These are phyloP conservation scores for Nephrotoma flavescens DNA, from an alignment of 2,888 invertebrate species.

Conservation along the genomic window DNA sequence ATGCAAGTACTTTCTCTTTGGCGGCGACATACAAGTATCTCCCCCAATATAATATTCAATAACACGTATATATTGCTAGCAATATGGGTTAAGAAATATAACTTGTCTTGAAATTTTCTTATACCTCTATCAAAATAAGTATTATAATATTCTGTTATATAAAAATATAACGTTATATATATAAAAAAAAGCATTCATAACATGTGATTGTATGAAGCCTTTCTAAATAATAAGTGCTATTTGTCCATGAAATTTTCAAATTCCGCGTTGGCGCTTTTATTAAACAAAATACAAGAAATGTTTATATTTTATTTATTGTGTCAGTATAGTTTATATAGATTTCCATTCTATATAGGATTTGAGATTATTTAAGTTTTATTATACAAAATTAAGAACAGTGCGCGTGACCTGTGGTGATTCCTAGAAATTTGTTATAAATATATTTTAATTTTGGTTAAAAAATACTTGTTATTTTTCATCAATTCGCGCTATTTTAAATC, in stretches of 20 bases:
- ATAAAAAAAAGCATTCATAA: neutral
- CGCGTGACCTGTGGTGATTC: too few relatives aligned
- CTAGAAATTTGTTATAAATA: too few relatives aligned
- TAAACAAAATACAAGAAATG: neutral
- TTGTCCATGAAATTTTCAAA: constrained; percentile 3
- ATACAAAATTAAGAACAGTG: neutral
- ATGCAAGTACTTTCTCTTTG: neutral
- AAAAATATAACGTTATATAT: neutral
- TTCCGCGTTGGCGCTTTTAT: constrained; percentile 2
- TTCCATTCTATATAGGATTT: neutral
- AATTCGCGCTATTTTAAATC: too few relatives aligned
- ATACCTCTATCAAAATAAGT: neutral
- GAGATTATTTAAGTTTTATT: neutral
- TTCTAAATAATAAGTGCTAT: neutral
- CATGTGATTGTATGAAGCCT: neutral
- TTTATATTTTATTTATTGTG: neutral
- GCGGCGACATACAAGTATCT: neutral
- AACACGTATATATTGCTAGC: neutral
- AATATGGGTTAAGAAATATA: neutral
- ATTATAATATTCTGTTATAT: neutral
- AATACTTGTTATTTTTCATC: too few relatives aligned
- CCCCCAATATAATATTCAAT: neutral
- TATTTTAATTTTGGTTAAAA: too few relatives aligned
- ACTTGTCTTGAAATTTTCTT: neutral
- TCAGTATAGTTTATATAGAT: neutral